Evolutionary conservation across 2,113 vertebrate genomes (phyloP).

Genomic region (Porphyrio hochstetteri): DNA sequence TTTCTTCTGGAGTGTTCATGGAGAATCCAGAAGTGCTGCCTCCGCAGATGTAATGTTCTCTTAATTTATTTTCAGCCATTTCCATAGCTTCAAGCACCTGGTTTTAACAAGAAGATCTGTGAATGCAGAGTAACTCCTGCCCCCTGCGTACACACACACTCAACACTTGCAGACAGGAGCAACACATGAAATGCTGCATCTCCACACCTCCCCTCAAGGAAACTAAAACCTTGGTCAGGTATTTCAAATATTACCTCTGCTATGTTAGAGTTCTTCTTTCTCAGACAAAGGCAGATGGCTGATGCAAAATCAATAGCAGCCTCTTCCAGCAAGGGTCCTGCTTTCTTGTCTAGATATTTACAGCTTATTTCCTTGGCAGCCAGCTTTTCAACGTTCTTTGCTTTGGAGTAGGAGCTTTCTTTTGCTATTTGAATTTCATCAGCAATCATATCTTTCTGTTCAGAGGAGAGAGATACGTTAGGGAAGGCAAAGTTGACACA

Average conservation of each 20-base stretch:
- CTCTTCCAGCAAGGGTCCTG: conserved; percentile 28
- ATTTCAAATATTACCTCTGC: conserved; percentile 66
- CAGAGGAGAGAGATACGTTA: background rate
- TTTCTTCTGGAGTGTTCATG: conserved; percentile 78
- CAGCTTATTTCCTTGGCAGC: conserved; percentile 67
- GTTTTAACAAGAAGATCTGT: background rate
- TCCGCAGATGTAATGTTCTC: background rate
- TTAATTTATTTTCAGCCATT: conserved; percentile 38
- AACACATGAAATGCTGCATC: background rate
- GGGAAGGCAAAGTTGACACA: background rate
- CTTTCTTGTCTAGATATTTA: conserved; percentile 69
- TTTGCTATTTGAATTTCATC: conserved; percentile 63
- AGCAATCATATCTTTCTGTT: conserved; percentile 79
- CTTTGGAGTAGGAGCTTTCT: conserved; percentile 10
- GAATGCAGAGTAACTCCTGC: background rate
- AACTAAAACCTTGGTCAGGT: background rate
- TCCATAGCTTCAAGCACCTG: conserved; percentile 65
- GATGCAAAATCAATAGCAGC: conserved; percentile 61
- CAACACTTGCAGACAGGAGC: background rate
- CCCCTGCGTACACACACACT: background rate
- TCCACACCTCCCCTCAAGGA: background rate
- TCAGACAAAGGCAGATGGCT: conserved; percentile 73
- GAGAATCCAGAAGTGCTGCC: conserved; percentile 16
- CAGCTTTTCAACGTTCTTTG: conserved; percentile 21
- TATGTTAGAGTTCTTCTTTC: conserved; percentile 62